phyloP scores from a whole-genome alignment of 2,797 vertebrate species.

The Pseudomugil tenellus region DNA sequence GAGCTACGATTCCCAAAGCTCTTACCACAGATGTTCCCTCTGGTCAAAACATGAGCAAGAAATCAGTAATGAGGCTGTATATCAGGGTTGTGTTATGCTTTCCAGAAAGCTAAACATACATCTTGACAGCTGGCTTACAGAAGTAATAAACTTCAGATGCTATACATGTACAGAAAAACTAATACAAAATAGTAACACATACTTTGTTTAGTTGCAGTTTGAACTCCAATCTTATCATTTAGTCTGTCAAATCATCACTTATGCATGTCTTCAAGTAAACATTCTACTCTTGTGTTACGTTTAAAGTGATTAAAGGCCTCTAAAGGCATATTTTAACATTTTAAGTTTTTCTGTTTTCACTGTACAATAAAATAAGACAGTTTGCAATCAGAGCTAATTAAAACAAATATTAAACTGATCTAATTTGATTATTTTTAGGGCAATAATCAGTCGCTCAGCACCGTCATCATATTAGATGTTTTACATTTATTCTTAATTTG shows the following conservation, averaged over 20 bases:
- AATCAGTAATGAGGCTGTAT: neutral
- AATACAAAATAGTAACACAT: conserved; percentile 6
- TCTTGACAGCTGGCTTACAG: neutral
- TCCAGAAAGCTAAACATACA: neutral
- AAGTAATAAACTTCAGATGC: neutral
- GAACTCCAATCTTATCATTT: neutral
- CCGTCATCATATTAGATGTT: neutral
- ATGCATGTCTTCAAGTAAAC: neutral
- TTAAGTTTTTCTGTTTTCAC: neutral
- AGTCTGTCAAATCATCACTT: neutral
- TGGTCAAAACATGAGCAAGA: neutral
- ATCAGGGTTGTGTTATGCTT: neutral
- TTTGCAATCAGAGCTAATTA: neutral
- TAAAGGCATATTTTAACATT: neutral
- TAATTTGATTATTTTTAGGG: neutral
- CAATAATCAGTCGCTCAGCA: neutral
- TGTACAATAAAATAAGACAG: no score
- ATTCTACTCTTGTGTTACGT: neutral
- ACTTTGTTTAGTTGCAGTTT: neutral
- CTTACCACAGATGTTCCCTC: neutral
- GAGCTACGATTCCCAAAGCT: neutral
- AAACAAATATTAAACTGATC: neutral
- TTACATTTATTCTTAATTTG: neutral
- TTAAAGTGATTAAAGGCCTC: neutral
- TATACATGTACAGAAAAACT: no score